These are phyloP conservation scores for Tetraodon nigroviridis DNA, from an alignment of 2,113 vertebrate genomes.

Conservation along the genomic window DNA sequence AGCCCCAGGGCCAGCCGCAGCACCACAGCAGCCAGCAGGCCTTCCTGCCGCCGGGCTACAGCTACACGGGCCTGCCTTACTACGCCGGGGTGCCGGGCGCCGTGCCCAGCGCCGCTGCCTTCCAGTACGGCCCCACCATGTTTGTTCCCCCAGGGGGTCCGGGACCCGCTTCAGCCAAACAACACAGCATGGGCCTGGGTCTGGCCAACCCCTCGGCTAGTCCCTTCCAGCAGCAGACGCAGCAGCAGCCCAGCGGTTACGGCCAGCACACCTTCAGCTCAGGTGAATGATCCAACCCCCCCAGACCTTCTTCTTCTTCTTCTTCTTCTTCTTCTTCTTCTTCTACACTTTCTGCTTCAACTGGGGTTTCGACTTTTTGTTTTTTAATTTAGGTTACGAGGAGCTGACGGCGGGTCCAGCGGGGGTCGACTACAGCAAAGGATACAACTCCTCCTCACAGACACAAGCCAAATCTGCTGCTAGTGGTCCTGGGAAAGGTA, in stretches of 20 bases:
- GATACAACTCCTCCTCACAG: conserved; percentile 88
- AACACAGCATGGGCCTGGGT: conserved; percentile 84
- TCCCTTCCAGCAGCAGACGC: conserved; percentile 86
- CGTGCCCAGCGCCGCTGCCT: conserved; percentile 86
- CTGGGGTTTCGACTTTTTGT: not conserved
- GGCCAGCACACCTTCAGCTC: conserved; percentile 87
- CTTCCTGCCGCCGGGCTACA: conserved; percentile 97
- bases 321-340: not conserved
- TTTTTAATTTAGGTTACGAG: conserved; percentile 88
- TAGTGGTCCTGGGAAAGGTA: conserved; percentile 92
- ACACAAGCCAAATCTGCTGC: conserved; percentile 90
- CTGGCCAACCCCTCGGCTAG: conserved; percentile 78
- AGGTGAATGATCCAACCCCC: conserved; percentile 69
- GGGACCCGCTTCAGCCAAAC: conserved; percentile 84
- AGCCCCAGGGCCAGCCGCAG: conserved; percentile 86
- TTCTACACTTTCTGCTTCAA: not conserved
- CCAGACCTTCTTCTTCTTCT: not conserved
- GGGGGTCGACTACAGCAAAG: conserved; percentile 91
- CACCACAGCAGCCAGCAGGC: conserved; percentile 96
- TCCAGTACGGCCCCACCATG: conserved; percentile 96
- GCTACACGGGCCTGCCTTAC: conserved; percentile 97
- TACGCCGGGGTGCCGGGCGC: conserved; percentile 90
- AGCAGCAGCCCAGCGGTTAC: conserved; percentile 82
- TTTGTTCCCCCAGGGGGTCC: conserved; percentile 84
- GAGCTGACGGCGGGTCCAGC: conserved; percentile 88